phyloP scores from a whole-genome alignment of 2,113 vertebrate species.

The Odocoileus hemionus region DNA sequence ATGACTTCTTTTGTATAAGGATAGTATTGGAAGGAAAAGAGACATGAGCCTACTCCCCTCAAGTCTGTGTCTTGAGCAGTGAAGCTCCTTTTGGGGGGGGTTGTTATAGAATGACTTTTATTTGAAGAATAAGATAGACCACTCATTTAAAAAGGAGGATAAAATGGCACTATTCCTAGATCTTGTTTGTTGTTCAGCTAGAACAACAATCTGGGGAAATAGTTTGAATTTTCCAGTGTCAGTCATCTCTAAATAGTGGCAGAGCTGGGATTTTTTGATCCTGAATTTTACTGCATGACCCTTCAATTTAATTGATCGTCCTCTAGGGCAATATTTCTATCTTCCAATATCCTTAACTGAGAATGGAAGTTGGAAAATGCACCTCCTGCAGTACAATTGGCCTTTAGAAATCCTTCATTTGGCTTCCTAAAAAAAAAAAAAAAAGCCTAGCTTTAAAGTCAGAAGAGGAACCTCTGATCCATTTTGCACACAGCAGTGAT shows the following conservation, averaged over 20 bases:
- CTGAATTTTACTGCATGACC: background rate
- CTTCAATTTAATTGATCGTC: background rate
- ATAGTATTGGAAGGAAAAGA: background rate
- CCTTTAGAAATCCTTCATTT: background rate
- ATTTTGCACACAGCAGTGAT: background rate
- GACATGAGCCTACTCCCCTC: background rate
- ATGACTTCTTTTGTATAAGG: background rate
- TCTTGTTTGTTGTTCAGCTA: background rate
- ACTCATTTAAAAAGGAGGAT: background rate
- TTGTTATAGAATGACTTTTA: background rate
- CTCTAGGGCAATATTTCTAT: background rate
- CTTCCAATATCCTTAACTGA: background rate
- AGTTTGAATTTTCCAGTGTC: background rate
- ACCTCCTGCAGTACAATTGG: background rate
- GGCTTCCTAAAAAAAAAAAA: background rate
- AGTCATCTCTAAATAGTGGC: background rate
- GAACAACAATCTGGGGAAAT: background rate
- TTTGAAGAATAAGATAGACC: background rate
- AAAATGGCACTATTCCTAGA: background rate
- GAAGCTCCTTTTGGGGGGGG: background rate
- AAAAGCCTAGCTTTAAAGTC: background rate
- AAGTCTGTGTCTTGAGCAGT: background rate
- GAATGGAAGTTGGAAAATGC: background rate
- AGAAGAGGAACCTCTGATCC: background rate
- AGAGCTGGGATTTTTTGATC: background rate